Percentiles rank a stretch among this genome's conserved stretches.
Conservation (phyloP, 1,140 invertebrate species). For the Leptinotarsa lineolata region DNA sequence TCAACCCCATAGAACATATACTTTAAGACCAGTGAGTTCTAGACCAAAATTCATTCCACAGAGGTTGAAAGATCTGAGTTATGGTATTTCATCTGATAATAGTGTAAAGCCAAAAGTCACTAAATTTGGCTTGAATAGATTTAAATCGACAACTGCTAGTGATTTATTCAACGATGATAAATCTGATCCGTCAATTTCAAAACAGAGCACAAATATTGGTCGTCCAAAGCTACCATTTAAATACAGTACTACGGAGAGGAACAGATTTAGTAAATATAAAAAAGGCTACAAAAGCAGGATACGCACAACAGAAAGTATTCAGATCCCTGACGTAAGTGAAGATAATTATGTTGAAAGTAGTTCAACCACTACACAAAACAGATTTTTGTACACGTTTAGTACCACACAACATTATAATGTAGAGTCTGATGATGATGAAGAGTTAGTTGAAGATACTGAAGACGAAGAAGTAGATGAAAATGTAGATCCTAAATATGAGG, state of each 20-base stretch:
- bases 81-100: conserved; percentile 17
- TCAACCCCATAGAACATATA: conserved; percentile 29
- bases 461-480: conserved; percentile 3
- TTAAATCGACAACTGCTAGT: not conserved
- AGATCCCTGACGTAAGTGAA: not conserved
- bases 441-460: not conserved
- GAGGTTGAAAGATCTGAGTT: conserved; percentile 12
- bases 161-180: not conserved
- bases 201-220: not conserved
- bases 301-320: not conserved
- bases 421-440: conserved; percentile 52
- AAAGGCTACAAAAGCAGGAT: not conserved
- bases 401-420: conserved; percentile 47
- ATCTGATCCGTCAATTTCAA: not conserved
- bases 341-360: not conserved
- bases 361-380: conserved; percentile 30
- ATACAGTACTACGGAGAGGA: conserved; percentile 13
- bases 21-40: conserved; percentile 34
- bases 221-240: not conserved
- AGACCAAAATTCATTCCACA: conserved; percentile 33
- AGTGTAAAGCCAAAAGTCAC: not conserved
- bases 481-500: not conserved
- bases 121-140: not conserved
- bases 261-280: not conserved
- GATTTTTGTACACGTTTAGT: conserved; percentile 36